These are phyloP conservation scores for Aporophyla nigra DNA, from an alignment of 2,888 invertebrate species.

Conservation along the genomic window DNA sequence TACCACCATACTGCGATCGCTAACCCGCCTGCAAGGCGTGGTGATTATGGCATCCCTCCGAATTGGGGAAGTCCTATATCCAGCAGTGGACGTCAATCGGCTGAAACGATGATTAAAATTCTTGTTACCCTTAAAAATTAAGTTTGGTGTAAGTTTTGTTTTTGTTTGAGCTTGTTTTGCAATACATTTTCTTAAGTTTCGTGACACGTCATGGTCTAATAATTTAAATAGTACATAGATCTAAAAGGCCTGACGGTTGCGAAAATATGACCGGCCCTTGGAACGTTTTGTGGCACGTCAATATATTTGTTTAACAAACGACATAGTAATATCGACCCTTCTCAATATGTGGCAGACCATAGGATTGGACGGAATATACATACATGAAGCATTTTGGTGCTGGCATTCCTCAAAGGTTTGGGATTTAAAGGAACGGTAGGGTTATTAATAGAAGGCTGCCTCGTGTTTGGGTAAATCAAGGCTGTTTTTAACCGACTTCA, in stretches of 20 bases:
- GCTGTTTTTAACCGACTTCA: too few species aligned
- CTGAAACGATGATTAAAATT: too few species aligned
- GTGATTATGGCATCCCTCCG: too few species aligned
- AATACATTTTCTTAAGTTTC: background rate
- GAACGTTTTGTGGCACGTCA: conserved; percentile 52
- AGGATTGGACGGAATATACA: conserved; percentile 47
- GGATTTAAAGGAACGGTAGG: conserved; percentile 19
- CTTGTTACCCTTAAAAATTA: background rate
- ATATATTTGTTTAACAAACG: conserved; percentile 62
- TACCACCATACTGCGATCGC: too few species aligned
- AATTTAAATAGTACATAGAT: conserved; percentile 26
- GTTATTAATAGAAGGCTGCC: conserved; percentile 11
- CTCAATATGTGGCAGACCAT: conserved; percentile 63
- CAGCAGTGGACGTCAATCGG: too few species aligned
- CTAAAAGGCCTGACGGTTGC: conserved; percentile 30
- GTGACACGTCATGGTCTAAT: background rate
- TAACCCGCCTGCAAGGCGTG: too few species aligned
- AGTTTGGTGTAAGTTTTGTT: background rate
- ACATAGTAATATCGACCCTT: conserved; percentile 64
- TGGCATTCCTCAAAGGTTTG: conserved; percentile 34
- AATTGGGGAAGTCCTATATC: too few species aligned
- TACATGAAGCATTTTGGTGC: conserved; percentile 41
- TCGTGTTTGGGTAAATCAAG: conserved; percentile 11
- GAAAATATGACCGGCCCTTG: conserved; percentile 61
- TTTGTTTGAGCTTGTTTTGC: background rate